Evolutionary conservation across 2,797 vertebrate genomes (phyloP).

Genomic region (Lepus oiostolus): DNA sequence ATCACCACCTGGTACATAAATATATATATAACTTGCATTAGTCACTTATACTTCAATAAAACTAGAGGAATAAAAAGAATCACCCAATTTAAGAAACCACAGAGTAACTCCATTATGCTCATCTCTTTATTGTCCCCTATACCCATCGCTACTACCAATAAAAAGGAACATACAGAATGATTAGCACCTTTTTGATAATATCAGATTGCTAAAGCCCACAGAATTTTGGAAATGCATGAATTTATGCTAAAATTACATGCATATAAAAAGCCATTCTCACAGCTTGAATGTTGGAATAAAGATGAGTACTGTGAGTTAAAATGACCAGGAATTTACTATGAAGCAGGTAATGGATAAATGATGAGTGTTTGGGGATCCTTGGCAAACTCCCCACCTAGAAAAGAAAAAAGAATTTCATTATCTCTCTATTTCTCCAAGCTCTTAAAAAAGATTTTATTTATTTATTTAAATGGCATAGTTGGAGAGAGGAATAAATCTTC

Average conservation of each 20-base stretch:
- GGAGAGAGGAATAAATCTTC: no score
- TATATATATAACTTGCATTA: background rate
- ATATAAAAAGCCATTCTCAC: background rate
- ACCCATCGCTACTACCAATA: background rate
- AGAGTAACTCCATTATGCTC: background rate
- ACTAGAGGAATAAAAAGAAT: background rate
- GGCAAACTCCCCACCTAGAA: background rate
- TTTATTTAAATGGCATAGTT: no score
- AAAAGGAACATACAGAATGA: conserved; percentile 23
- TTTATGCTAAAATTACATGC: background rate
- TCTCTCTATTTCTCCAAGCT: background rate
- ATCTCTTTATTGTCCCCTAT: background rate
- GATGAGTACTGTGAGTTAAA: background rate
- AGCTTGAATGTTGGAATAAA: background rate
- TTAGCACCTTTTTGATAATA: background rate
- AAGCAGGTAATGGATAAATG: background rate
- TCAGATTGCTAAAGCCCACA: conserved; percentile 32
- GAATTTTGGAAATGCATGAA: background rate
- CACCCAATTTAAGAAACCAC: background rate
- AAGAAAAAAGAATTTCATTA: background rate
- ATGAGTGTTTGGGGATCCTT: background rate
- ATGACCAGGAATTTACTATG: background rate
- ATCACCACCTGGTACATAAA: background rate
- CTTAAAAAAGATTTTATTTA: no score
- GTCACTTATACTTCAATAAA: background rate